Percentiles rank a stretch among this genome's conserved stretches.
phyloP scores from a whole-genome alignment of 2,888 invertebrate genomes.

The Nemotelus nigrinus region DNA sequence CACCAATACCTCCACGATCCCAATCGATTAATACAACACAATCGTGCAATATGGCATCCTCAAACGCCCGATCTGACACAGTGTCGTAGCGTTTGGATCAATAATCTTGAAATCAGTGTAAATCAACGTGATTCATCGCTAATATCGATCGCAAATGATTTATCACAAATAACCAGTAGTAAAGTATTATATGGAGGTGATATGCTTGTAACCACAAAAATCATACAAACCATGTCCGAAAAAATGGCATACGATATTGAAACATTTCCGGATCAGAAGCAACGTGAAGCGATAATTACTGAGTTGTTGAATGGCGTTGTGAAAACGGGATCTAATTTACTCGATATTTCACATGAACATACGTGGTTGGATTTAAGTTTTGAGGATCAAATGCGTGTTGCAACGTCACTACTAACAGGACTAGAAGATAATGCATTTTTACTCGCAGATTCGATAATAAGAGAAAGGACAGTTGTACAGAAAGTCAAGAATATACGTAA shows the following conservation, averaged over 20 bases:
- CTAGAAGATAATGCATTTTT: constrained; percentile 90
- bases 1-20: not conserved
- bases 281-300: constrained; percentile 84
- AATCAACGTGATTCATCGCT: constrained; percentile 78
- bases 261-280: constrained; percentile 80
- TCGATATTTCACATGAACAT: constrained; percentile 83
- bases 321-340: constrained; percentile 85
- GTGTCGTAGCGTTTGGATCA: constrained; percentile 88
- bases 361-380: constrained; percentile 88
- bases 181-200: constrained; percentile 89
- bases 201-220: constrained; percentile 88
- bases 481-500: constrained; percentile 89
- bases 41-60: constrained; percentile 76
- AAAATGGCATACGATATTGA: constrained; percentile 85
- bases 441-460: constrained; percentile 83
- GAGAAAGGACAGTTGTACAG: constrained; percentile 84
- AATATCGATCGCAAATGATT: constrained; percentile 81
- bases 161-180: constrained; percentile 84
- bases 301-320: constrained; percentile 86
- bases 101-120: constrained; percentile 82
- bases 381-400: constrained; percentile 86
- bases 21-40: constrained; percentile 52
- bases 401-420: constrained; percentile 84
- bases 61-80: constrained; percentile 86
- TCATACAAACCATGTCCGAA: constrained; percentile 86